These are phyloP conservation scores for Benthosema pterotum DNA, from an alignment of 2,797 vertebrate genomes.

Conservation along the genomic window DNA sequence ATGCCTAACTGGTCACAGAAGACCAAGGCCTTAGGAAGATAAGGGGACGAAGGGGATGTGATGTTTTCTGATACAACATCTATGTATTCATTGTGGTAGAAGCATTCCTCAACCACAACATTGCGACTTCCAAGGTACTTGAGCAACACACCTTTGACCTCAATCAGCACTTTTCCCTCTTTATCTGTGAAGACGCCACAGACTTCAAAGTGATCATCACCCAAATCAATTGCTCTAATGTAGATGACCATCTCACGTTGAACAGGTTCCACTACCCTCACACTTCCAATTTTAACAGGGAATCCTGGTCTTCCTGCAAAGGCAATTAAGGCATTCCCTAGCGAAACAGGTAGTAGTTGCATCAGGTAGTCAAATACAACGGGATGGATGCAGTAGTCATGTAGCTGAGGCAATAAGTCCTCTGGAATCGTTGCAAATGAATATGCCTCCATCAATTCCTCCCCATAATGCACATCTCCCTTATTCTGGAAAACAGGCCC, in stretches of 20 bases:
- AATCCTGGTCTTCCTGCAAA: constrained; percentile 73
- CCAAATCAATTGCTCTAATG: constrained; percentile 73
- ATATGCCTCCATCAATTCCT: constrained; percentile 82
- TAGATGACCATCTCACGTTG: constrained; percentile 88
- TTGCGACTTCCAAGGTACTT: constrained; percentile 70
- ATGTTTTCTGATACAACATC: constrained; percentile 48
- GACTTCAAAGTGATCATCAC: constrained; percentile 73
- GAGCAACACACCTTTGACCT: constrained; percentile 77
- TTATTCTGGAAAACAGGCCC: constrained; percentile 81
- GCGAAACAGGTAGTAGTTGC: constrained; percentile 79
- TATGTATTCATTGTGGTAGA: constrained; percentile 82
- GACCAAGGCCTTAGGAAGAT: constrained; percentile 72
- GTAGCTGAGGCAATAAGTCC: constrained; percentile 68
- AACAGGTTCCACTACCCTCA: constrained; percentile 80
- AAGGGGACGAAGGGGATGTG: neutral
- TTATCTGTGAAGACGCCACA: constrained; percentile 86
- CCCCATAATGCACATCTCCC: constrained; percentile 78
- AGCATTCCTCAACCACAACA: constrained; percentile 77
- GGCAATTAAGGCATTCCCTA: constrained; percentile 47
- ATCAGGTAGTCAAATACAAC: constrained; percentile 86
- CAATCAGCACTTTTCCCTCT: constrained; percentile 80
- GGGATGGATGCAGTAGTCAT: constrained; percentile 85
- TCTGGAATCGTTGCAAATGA: constrained; percentile 76
- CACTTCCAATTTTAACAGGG: constrained; percentile 81
- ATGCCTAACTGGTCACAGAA: constrained; percentile 83